Evolutionary conservation across 2,113 vertebrate species (phyloP), one percentile per base, ranked within the genome.

Genomic region (Phylloscopus trochiloides): DNA sequence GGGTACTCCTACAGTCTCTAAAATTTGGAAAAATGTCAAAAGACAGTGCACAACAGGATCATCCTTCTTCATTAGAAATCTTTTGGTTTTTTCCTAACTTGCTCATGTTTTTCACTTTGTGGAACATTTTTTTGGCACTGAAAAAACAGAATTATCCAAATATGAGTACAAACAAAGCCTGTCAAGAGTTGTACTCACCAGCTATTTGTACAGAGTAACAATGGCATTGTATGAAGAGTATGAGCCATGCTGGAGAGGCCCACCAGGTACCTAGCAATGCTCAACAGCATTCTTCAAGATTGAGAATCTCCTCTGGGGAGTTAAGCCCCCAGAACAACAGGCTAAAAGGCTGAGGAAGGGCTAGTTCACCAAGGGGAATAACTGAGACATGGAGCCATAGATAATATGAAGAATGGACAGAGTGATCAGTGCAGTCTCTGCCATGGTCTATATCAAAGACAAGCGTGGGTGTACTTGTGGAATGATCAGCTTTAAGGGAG

Each of bases 11-110:
- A 48, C 51, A 21, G 55, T 70, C 87, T 83, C 72, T 80, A 73
- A 88, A 63, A 91, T 54, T 68, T 91, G 73, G 91, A 85, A 89
- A 94, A 78, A 57, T 15, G 3, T 85, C 87, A 74, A 58, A 79
- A 83, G 21, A 14, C 38, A 58, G 13, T 40, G 32, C 68, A 48
- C 40, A 86, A 66, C 45, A 61, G 38, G 45, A 77, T 78, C 77
- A 61, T 94, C 45, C 67, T 92, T 91, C 88, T 94, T 84, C 42
- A 42, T 92, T 63, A 89, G 52, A 42, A 12, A 18, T 71, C 52
- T 88, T 85, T 67, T 36, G 0, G 0, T 1, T 54, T 71, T 66
- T 73, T 80, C 6, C 65, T 67, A 42, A 78, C 52, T 91, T 78
- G 42, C 13, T 81, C 20, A 43, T 84, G 22, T 77, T 95, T 96